Percentiles rank a stretch among this genome's conserved stretches.
phyloP scores from a whole-genome alignment of 2,888 invertebrate species.

The Cistogaster globosa region DNA sequence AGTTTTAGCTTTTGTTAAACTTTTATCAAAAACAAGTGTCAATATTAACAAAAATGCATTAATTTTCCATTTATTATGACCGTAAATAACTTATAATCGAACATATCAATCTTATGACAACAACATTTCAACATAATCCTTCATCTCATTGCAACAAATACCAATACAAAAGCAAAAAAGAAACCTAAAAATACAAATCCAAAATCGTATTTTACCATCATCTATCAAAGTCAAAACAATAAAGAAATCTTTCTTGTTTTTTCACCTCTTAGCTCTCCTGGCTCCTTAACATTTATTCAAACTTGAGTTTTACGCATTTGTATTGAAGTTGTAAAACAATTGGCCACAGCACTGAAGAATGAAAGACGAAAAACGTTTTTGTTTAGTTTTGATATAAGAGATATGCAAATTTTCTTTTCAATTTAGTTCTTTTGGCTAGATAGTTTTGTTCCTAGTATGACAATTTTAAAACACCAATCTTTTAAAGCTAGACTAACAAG shows the following conservation, averaged over 20 bases:
- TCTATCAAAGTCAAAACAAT: constrained; percentile 83
- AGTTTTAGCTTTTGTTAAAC: background rate
- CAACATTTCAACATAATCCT: constrained; percentile 57
- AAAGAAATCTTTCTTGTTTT: constrained; percentile 76
- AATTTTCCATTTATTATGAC: constrained; percentile 72
- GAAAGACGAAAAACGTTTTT: constrained; percentile 30
- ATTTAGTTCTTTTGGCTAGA: constrained; percentile 54
- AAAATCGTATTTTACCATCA: constrained; percentile 76
- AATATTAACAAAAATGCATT: constrained; percentile 71
- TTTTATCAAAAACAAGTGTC: constrained; percentile 63
- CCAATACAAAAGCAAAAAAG: background rate
- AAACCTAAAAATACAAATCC: constrained; percentile 1
- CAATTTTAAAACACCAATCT: constrained; percentile 68
- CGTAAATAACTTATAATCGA: constrained; percentile 73
- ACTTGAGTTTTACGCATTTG: constrained; percentile 35
- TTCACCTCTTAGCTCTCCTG: constrained; percentile 7
- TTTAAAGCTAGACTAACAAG: constrained; percentile 71
- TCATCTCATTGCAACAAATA: constrained; percentile 27
- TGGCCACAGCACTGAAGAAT: background rate
- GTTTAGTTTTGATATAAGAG: constrained; percentile 64
- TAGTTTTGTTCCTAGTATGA: constrained; percentile 50
- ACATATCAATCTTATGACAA: constrained; percentile 67
- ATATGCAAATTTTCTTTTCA: constrained; percentile 68
- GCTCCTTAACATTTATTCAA: background rate
- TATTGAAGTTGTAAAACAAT: background rate